A percentile compares a stretch with the other conserved stretches of the same genome.
phyloP scores from a whole-genome alignment of 2,888 invertebrate species.

The Heteromurus nitidus region DNA sequence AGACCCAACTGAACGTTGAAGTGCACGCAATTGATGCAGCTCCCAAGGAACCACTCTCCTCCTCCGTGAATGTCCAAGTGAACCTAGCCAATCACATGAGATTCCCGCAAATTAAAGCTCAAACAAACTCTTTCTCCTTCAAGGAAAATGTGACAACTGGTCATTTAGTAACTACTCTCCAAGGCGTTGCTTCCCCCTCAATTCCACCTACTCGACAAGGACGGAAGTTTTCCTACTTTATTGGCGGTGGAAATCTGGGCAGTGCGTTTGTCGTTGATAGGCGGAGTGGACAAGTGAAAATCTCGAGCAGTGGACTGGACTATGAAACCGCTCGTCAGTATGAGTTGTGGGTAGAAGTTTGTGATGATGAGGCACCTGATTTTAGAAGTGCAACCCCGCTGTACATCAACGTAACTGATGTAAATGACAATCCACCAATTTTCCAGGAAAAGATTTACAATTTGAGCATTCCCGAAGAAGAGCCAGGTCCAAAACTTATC shows the following conservation, averaged over 20 bases:
- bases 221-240: conserved; percentile 82
- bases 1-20: conserved; percentile 81
- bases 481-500: conserved; percentile 79
- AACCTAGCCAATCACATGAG: conserved; percentile 85
- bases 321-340: conserved; percentile 89
- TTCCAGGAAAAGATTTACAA: conserved; percentile 89
- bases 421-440: conserved; percentile 93
- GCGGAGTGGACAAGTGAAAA: conserved; percentile 86
- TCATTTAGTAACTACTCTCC: conserved; percentile 67
- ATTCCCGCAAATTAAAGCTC: conserved; percentile 85
- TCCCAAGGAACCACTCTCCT: conserved; percentile 79
- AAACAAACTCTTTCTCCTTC: conserved; percentile 80
- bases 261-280: conserved; percentile 89
- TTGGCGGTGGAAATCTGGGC: conserved; percentile 95
- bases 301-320: conserved; percentile 87
- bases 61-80: conserved; percentile 85
- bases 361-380: conserved; percentile 88
- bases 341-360: conserved; percentile 94
- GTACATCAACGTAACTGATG: conserved; percentile 92
- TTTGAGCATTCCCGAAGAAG: conserved; percentile 90
- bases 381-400: conserved; percentile 87
- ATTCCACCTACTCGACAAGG: conserved; percentile 50
- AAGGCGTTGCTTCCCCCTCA: conserved; percentile 55
- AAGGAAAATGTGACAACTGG: conserved; percentile 83
- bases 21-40: conserved; percentile 91